A percentile compares a stretch with the other conserved stretches of the same genome.
Conservation (phyloP, 2,797 vertebrate genomes). For the Podarcis siculus region DNA sequence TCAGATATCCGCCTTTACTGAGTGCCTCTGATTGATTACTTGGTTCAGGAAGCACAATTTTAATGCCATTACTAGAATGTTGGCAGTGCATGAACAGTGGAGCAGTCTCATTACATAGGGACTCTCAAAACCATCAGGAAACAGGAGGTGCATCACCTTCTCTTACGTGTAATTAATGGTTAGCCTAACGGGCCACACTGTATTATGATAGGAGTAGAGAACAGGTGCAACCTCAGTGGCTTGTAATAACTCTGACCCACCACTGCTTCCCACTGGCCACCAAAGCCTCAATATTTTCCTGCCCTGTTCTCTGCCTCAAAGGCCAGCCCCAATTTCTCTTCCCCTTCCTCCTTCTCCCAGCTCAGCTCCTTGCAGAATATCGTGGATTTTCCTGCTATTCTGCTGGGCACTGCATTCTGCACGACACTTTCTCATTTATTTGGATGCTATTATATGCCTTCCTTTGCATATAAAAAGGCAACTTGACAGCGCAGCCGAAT, state of each 20-base stretch:
- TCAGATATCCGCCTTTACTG: slow-evolving; percentile 84
- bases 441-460: no score
- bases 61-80: neutral
- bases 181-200: neutral
- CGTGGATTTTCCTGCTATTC: neutral
- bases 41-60: neutral
- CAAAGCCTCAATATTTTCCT: neutral
- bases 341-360: neutral
- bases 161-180: slow-evolving; percentile 32
- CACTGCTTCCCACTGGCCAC: neutral
- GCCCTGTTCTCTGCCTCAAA: neutral
- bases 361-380: neutral
- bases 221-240: neutral
- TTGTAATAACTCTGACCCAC: neutral
- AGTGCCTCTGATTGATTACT: slow-evolving; percentile 65
- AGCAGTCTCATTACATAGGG: neutral
- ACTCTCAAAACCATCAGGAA: slow-evolving; percentile 29
- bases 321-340: no score
- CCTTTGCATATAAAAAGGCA: no score
- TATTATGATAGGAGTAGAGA: neutral
- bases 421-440: no score
- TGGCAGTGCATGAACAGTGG: neutral
- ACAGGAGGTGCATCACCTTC: neutral
- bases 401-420: neutral
- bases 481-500: no score